Evolutionary conservation across 2,888 invertebrate genomes (phyloP), one percentile per base, ranked within the genome.

Genomic region (Malthinus flaveolus): DNA sequence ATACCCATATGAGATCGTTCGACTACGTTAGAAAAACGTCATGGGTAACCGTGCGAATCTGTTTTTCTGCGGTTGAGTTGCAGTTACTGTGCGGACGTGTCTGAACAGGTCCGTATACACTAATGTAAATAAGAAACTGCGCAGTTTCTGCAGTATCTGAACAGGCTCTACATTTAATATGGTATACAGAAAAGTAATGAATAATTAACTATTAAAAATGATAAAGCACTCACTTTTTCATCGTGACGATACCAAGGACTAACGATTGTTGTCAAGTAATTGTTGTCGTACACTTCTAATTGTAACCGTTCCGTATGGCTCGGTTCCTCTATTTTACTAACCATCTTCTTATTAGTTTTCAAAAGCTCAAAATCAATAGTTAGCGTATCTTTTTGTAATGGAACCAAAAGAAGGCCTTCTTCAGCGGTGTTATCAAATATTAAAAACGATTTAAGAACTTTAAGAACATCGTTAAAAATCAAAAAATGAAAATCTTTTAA

Each of bases 171-270:
- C n/a, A n/a, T n/a, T n/a, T n/a, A n/a, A n/a, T n/a, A n/a, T n/a
- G n/a, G n/a, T n/a, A n/a, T n/a, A n/a, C n/a, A n/a, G n/a, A n/a
- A n/a, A n/a, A n/a, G n/a, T n/a, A n/a, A n/a, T n/a, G n/a, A n/a
- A n/a, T n/a, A n/a, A n/a, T n/a, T n/a, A n/a, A n/a, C n/a, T n/a
- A n/a, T 23, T 23, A 23, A 23, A 23, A 23, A 23, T 23, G 5
- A 5, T 23, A 23, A n/a, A n/a, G n/a, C n/a, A 73, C 75, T 68
- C 68, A 84, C 76, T 44, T 75, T 74, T 45, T 80, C 78, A 1
- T 82, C 75, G 8, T 78, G 78, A 66, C 88, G 81, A 75, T 97
- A 97, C 86, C 91, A 94, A 0, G 97, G 96, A 59, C 88, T 86
- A 1, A 98, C 90, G 0, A 98, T 87, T 39, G 85, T 84, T 66